Evolutionary conservation across 2,888 invertebrate genomes (phyloP).

Genomic region (Oegoconia quadripuncta): DNA sequence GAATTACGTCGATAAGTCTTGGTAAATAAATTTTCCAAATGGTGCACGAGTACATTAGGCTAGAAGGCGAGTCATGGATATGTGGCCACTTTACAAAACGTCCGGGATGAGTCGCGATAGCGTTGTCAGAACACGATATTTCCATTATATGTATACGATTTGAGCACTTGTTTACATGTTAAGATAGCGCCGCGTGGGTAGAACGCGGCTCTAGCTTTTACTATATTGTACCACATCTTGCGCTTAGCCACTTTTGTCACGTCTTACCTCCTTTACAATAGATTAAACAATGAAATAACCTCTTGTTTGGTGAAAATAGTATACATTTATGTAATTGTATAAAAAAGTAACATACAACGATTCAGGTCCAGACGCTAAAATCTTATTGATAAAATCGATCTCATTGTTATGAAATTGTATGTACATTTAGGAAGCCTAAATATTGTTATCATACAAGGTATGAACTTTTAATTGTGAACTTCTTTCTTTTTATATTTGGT

Average conservation of each 20-base stretch:
- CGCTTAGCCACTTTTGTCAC: constrained; percentile 49
- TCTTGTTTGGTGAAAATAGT: too few relatives aligned
- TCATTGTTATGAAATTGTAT: constrained; percentile 74
- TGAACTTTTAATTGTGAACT: constrained; percentile 62
- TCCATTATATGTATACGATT: constrained; percentile 80
- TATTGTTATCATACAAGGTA: constrained; percentile 79
- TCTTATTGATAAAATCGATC: constrained; percentile 68
- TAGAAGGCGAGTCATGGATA: constrained; percentile 52
- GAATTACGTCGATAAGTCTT: constrained; percentile 47
- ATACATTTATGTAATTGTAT: constrained; percentile 4
- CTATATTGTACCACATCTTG: constrained; percentile 41
- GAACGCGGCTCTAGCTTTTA: constrained; percentile 44
- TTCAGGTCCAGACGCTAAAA: constrained; percentile 57
- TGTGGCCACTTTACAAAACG: constrained; percentile 76
- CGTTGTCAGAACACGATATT: constrained; percentile 79
- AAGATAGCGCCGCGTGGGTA: constrained; percentile 69
- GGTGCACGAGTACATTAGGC: constrained; percentile 43
- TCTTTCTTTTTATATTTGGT: constrained; percentile 47
- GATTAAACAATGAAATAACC: too few relatives aligned
- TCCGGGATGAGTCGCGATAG: constrained; percentile 77
- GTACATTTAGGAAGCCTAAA: constrained; percentile 60
- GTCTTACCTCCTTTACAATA: constrained; percentile 23
- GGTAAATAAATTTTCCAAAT: constrained; percentile 50
- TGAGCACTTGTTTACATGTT: constrained; percentile 76
- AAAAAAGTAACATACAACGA: constrained; percentile 51